A percentile compares a stretch with the other conserved stretches of the same genome.
Evolutionary conservation across 2,888 invertebrate genomes (phyloP).

Genomic region (Melanostoma scalare): DNA sequence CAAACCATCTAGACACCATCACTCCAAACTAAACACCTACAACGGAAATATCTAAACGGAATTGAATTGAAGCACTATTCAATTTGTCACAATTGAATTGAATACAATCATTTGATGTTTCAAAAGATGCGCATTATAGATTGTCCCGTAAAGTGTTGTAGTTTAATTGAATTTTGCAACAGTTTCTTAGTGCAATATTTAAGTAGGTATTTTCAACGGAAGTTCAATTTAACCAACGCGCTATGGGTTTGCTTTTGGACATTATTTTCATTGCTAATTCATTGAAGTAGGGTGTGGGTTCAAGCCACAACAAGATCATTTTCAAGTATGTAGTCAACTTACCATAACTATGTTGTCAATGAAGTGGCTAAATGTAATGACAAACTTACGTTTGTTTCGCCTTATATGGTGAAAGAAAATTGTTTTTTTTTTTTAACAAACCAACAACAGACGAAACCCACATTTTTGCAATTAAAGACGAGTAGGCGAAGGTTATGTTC

Average conservation of each 20-base stretch:
- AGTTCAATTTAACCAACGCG: neutral
- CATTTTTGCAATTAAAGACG: constrained; percentile 27
- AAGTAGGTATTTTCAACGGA: constrained; percentile 23
- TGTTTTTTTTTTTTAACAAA: constrained; percentile 3
- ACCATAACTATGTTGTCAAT: constrained; percentile 3
- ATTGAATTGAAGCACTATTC: constrained; percentile 4
- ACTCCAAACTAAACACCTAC: constrained; percentile 50
- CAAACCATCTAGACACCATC: constrained; percentile 42
- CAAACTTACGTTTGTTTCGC: constrained; percentile 8
- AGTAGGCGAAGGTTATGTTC: constrained; percentile 41
- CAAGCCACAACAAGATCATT: constrained; percentile 27
- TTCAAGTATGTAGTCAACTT: constrained; percentile 7
- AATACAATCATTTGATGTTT: neutral
- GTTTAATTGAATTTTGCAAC: constrained; percentile 32
- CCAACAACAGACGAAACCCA: constrained; percentile 17
- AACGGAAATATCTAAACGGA: constrained; percentile 46
- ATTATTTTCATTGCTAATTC: constrained; percentile 17
- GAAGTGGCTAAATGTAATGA: constrained; percentile 3
- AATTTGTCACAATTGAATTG: too few relatives aligned
- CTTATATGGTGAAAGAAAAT: constrained; percentile 12
- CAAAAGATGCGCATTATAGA: neutral
- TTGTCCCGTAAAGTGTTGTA: neutral
- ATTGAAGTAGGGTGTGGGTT: constrained; percentile 46
- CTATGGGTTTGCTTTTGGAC: neutral
- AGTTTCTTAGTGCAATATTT: neutral